Percentiles rank a stretch among this genome's conserved stretches.
Evolutionary conservation across 2,797 vertebrate species (phyloP).

Genomic region (Neomorphus geoffroyi): DNA sequence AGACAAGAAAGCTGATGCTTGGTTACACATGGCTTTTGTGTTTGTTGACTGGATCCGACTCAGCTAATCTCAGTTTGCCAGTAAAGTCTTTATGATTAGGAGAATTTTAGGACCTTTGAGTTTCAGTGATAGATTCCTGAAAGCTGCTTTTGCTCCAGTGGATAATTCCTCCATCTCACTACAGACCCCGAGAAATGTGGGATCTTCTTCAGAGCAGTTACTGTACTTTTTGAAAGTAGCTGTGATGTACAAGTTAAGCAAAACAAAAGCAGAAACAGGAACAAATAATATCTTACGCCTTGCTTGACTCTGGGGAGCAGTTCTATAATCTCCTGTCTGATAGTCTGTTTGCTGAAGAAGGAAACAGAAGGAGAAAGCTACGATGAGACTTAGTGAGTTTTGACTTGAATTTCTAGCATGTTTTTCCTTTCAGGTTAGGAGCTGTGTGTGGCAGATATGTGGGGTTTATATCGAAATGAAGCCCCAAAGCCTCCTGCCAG

Average conservation of each 20-base stretch:
- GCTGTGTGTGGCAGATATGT: background rate
- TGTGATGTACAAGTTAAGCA: background rate
- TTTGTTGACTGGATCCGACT: background rate
- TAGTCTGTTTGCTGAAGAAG: background rate
- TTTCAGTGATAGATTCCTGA: background rate
- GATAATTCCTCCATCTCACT: background rate
- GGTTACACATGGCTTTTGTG: background rate
- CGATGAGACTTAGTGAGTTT: background rate
- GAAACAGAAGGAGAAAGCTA: background rate
- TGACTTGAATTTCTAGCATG: background rate
- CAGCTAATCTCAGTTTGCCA: constrained; percentile 6
- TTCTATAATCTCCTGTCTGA: background rate
- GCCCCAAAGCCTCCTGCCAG: constrained; percentile 18
- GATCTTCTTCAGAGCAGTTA: background rate
- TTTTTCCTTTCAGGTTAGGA: constrained; percentile 1
- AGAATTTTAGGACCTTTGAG: constrained; percentile 11
- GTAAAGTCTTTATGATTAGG: background rate
- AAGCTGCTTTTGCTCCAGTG: background rate
- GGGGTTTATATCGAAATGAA: constrained; percentile 6
- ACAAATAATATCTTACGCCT: background rate
- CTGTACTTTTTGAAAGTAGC: background rate
- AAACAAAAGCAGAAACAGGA: constrained; percentile 13
- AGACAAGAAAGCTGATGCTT: background rate
- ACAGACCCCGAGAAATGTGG: background rate
- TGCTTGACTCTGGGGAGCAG: background rate